These are phyloP conservation scores for Rhodinocichla rosea DNA, from an alignment of 2,113 vertebrate genomes.

Conservation along the genomic window DNA sequence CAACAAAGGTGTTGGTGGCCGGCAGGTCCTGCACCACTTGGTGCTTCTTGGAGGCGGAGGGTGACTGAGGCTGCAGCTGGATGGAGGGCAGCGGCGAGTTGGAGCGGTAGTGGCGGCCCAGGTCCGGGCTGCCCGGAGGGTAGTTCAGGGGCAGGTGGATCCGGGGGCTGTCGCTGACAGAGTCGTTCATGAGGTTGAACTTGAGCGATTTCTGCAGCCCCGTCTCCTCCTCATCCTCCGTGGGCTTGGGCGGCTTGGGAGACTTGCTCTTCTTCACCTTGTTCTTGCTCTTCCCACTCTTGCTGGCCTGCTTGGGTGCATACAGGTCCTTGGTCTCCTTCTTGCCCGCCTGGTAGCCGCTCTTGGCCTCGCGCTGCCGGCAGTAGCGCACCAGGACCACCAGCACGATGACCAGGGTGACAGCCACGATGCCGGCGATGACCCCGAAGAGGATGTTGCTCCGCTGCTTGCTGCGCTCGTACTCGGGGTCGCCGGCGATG, in stretches of 20 bases:
- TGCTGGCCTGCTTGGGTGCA: constrained; percentile 88
- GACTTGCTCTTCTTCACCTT: constrained; percentile 92
- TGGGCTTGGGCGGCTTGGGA: constrained; percentile 88
- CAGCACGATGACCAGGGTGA: constrained; percentile 88
- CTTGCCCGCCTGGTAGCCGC: constrained; percentile 95
- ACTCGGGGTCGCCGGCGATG: constrained; percentile 93
- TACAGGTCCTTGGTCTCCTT: constrained; percentile 98
- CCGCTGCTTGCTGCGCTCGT: constrained; percentile 83
- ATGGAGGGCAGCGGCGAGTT: constrained; percentile 97
- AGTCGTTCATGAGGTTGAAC: constrained; percentile 94
- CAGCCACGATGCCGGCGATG: constrained; percentile 86
- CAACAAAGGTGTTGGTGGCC: constrained; percentile 97
- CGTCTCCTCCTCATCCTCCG: constrained; percentile 90
- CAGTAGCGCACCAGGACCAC: constrained; percentile 89
- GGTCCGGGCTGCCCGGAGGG: constrained; percentile 90
- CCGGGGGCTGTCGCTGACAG: constrained; percentile 88
- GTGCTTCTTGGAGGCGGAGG: constrained; percentile 98
- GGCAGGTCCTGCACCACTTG: constrained; percentile 98
- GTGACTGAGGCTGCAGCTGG: constrained; percentile 96
- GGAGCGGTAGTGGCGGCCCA: constrained; percentile 96
- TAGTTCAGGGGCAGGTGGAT: constrained; percentile 97
- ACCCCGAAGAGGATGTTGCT: constrained; percentile 92
- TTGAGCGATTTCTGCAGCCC: constrained; percentile 92
- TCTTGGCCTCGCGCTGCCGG: constrained; percentile 92
- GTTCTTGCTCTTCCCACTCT: constrained; percentile 86